Conservation (phyloP, 2,797 vertebrate species). For the Trematomus bernacchii region DNA sequence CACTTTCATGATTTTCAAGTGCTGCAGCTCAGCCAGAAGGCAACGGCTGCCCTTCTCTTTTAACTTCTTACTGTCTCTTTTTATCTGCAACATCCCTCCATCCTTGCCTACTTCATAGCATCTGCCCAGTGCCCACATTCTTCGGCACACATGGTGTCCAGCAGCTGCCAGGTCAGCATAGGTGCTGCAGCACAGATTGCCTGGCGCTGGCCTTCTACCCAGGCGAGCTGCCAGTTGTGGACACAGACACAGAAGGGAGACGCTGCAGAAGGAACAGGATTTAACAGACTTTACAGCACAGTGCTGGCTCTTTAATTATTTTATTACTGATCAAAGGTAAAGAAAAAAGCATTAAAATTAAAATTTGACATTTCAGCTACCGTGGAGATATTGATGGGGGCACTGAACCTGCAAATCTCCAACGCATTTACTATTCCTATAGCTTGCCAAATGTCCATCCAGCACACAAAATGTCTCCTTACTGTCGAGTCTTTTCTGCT, state of each 20-base stretch:
- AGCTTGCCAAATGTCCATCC: slow-evolving; percentile 39
- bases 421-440: slow-evolving; percentile 29
- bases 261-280: slow-evolving; percentile 45
- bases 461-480: slow-evolving; percentile 33
- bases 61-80: slow-evolving; percentile 44
- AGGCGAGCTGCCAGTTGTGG: slow-evolving; percentile 77
- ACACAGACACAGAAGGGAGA: slow-evolving; percentile 69
- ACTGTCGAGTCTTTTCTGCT: slow-evolving; percentile 29
- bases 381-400: slow-evolving; percentile 41
- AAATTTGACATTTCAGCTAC: slow-evolving; percentile 50
- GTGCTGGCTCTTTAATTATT: slow-evolving; percentile 39
- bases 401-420: slow-evolving; percentile 49
- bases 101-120: slow-evolving; percentile 70
- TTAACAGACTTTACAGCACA: slow-evolving; percentile 53
- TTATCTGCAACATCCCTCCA: slow-evolving; percentile 51
- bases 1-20: slow-evolving; percentile 41
- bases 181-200: slow-evolving; percentile 77
- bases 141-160: slow-evolving; percentile 73
- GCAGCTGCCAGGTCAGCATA: slow-evolving; percentile 80
- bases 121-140: slow-evolving; percentile 76
- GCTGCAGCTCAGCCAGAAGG: slow-evolving; percentile 23
- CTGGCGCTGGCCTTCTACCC: slow-evolving; percentile 76
- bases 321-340: slow-evolving; percentile 35
- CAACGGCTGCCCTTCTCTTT: slow-evolving; percentile 53
- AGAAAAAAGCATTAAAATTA: slow-evolving; percentile 40